Evolutionary conservation across 2,113 vertebrate species (phyloP).

Genomic region (Butastur rufipennis): DNA sequence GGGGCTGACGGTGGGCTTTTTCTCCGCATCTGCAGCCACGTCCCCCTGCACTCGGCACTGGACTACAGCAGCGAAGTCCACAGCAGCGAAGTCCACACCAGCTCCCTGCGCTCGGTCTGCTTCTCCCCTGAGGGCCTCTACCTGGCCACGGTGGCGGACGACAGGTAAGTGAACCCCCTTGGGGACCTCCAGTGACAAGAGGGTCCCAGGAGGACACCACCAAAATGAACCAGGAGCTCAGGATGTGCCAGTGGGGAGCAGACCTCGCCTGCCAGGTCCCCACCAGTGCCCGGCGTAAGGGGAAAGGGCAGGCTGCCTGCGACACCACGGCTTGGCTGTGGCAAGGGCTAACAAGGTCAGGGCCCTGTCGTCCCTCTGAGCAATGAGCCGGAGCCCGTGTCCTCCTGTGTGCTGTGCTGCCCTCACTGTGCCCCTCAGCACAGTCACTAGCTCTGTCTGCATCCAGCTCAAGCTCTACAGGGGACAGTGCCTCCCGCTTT

Average conservation of each 20-base stretch:
- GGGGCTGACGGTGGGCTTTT: not conserved
- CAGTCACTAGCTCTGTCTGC: not conserved
- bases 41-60: conserved; percentile 40
- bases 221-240: not conserved
- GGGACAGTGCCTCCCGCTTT: not conserved
- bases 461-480: not conserved
- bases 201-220: not conserved
- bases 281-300: fast-evolving
- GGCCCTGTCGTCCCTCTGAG: not conserved
- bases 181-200: not conserved
- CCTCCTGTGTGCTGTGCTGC: not conserved
- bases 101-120: conserved; percentile 83
- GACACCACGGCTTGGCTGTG: not conserved
- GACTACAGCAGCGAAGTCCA: conserved; percentile 69
- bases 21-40: conserved; percentile 39
- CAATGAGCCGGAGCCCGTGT: fast-evolving
- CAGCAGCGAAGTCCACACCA: conserved; percentile 69
- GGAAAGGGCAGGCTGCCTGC: not conserved
- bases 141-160: conserved; percentile 88
- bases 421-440: not conserved
- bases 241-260: not conserved
- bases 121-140: conserved; percentile 91
- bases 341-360: not conserved
- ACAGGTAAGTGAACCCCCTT: conserved; percentile 77
- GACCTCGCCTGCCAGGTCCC: fast-evolving